Evolutionary conservation across 2,888 invertebrate genomes (phyloP).

Genomic region (Cephus spinipes): DNA sequence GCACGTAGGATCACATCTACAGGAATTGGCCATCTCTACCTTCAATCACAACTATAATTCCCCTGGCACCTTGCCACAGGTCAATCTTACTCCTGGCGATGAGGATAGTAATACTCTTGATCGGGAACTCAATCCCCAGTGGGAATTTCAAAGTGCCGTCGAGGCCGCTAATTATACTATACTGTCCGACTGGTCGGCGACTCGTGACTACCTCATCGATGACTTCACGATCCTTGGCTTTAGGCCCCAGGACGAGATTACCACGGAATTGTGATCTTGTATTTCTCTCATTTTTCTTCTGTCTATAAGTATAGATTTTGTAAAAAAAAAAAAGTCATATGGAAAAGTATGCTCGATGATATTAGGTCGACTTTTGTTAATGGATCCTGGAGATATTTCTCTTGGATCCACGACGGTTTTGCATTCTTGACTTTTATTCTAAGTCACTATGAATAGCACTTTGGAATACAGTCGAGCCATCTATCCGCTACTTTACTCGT

Average conservation of each 20-base stretch:
- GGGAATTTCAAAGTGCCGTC: conserved; percentile 66
- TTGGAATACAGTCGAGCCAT: background rate
- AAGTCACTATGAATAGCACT: background rate
- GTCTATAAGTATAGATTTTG: background rate
- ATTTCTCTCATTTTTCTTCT: background rate
- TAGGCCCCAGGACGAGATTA: conserved; percentile 89
- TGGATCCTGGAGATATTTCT: background rate
- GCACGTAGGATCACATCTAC: conserved; percentile 45
- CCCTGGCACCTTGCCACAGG: conserved; percentile 29
- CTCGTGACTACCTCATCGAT: conserved; percentile 68
- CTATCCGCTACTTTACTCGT: background rate
- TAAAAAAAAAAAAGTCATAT: background rate
- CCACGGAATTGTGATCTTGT: conserved; percentile 79
- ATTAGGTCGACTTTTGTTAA: background rate
- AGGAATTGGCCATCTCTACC: conserved; percentile 62
- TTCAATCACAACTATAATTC: conserved; percentile 62
- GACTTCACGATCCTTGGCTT: conserved; percentile 87
- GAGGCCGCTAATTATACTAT: conserved; percentile 63
- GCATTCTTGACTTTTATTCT: background rate
- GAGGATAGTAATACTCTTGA: conserved; percentile 46
- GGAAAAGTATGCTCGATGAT: background rate
- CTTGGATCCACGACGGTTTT: background rate
- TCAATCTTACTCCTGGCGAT: conserved; percentile 36
- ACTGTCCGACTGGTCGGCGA: conserved; percentile 63
- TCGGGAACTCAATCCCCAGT: conserved; percentile 67